These are phyloP conservation scores for Schizothorax lantsangensis DNA, from an alignment of 2,797 vertebrate genomes.

Conservation along the genomic window DNA sequence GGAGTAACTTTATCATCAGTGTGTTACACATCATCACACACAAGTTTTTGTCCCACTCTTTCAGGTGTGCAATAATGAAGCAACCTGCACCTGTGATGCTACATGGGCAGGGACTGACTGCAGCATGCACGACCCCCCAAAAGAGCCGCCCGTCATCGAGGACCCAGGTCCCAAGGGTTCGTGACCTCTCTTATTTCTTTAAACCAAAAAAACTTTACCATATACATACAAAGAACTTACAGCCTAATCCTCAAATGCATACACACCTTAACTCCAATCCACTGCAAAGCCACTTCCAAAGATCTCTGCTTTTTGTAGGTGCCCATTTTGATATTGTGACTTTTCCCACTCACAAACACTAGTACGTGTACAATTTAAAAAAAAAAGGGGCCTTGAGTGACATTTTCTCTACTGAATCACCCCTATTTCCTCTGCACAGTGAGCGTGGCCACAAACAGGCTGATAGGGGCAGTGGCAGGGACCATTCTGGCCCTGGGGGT, in stretches of 20 bases:
- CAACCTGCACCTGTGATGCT: conserved; percentile 85
- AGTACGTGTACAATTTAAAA: conserved; percentile 29
- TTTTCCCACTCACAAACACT: conserved; percentile 37
- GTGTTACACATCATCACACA: too few species aligned
- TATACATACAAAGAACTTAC: conserved; percentile 30
- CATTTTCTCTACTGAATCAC: conserved; percentile 70
- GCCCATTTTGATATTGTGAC: conserved; percentile 19
- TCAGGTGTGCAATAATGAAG: conserved; percentile 90
- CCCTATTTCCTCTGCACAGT: conserved; percentile 90
- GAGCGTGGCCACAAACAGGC: conserved; percentile 91
- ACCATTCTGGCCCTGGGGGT: conserved; percentile 93
- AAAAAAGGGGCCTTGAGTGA: conserved; percentile 53
- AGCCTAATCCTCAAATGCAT: conserved; percentile 13
- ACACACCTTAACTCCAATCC: conserved; percentile 39
- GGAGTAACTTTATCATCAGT: background rate
- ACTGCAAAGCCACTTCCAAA: conserved; percentile 44
- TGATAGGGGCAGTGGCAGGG: conserved; percentile 91
- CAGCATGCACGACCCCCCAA: conserved; percentile 87
- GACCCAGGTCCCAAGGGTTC: conserved; percentile 89
- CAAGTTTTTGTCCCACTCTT: background rate
- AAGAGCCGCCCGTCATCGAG: conserved; percentile 75
- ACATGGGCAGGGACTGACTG: conserved; percentile 91
- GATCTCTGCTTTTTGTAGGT: conserved; percentile 27
- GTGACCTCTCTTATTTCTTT: conserved; percentile 74
- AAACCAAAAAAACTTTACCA: conserved; percentile 8